phyloP scores from a whole-genome alignment of 2,797 vertebrate genomes.

The Tangara arthus region DNA sequence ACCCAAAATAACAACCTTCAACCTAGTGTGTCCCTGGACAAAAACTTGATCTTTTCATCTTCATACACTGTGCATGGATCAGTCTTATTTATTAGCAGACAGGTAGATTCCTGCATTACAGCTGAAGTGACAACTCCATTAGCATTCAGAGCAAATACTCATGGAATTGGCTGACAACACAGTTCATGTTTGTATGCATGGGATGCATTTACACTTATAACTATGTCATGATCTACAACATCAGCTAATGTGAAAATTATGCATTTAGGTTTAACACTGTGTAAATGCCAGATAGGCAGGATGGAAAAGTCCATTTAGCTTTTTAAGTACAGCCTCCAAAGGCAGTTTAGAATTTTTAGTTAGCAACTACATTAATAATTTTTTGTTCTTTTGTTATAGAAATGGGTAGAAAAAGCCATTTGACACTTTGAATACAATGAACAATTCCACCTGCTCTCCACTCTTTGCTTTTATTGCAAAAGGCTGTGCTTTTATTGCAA shows the following conservation, averaged over 20 bases:
- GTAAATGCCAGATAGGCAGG: background rate
- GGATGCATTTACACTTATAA: background rate
- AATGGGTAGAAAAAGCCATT: background rate
- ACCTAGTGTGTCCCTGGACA: background rate
- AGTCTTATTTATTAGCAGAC: background rate
- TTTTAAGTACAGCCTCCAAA: background rate
- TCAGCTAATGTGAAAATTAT: background rate
- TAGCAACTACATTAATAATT: background rate
- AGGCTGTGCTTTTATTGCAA: background rate
- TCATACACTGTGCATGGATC: background rate
- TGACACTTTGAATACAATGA: background rate
- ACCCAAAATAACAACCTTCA: background rate
- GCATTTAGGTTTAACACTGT: background rate
- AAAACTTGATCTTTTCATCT: background rate
- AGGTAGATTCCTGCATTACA: background rate
- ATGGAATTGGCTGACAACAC: background rate
- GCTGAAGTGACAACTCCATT: background rate
- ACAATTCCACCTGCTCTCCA: background rate
- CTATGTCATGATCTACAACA: background rate
- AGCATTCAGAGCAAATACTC: background rate
- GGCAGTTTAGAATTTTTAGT: background rate
- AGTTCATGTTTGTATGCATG: background rate
- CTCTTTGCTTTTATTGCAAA: background rate
- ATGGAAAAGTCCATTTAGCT: background rate
- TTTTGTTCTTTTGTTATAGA: background rate